Evolutionary conservation across 2,888 invertebrate species (phyloP).

Genomic region (Leptogaster cylindrica): DNA sequence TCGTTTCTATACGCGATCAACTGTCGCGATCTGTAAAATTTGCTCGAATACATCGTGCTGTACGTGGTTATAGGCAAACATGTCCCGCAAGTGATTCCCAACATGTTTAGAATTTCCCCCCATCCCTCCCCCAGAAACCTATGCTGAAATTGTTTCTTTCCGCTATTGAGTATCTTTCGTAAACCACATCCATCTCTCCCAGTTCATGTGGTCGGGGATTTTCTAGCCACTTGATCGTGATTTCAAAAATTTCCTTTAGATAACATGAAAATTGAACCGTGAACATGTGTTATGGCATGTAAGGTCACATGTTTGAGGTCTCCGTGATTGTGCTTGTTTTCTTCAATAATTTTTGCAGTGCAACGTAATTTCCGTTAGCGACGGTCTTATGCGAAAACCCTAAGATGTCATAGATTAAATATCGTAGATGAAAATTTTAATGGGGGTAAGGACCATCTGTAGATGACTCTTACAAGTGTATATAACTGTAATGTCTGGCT

Average conservation of each 20-base stretch:
- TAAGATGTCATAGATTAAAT: constrained; percentile 37
- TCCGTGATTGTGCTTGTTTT: constrained; percentile 38
- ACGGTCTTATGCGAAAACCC: not conserved
- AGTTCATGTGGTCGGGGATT: not conserved
- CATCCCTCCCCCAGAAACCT: too few relatives aligned
- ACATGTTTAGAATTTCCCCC: constrained; percentile 37
- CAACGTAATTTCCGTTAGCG: constrained; percentile 40
- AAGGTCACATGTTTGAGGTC: constrained; percentile 44
- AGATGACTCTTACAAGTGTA: not conserved
- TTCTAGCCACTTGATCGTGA: constrained; percentile 41
- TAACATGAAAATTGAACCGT: constrained; percentile 45
- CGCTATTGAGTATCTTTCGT: not conserved
- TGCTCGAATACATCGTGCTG: constrained; percentile 29
- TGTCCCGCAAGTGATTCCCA: constrained; percentile 42
- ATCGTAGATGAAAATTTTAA: constrained; percentile 23
- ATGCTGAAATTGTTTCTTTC: constrained; percentile 33
- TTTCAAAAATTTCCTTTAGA: constrained; percentile 42
- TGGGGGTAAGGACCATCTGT: constrained; percentile 19
- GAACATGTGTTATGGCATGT: constrained; percentile 47
- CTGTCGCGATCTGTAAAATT: constrained; percentile 36
- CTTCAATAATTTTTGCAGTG: constrained; percentile 38
- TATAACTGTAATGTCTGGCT: constrained; percentile 13
- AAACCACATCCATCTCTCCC: constrained; percentile 15
- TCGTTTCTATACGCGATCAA: too few relatives aligned
- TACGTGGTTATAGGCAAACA: constrained; percentile 37